Evolutionary conservation across 1,140 invertebrate species (phyloP).

Genomic region (Pseudomyrmex sp.): DNA sequence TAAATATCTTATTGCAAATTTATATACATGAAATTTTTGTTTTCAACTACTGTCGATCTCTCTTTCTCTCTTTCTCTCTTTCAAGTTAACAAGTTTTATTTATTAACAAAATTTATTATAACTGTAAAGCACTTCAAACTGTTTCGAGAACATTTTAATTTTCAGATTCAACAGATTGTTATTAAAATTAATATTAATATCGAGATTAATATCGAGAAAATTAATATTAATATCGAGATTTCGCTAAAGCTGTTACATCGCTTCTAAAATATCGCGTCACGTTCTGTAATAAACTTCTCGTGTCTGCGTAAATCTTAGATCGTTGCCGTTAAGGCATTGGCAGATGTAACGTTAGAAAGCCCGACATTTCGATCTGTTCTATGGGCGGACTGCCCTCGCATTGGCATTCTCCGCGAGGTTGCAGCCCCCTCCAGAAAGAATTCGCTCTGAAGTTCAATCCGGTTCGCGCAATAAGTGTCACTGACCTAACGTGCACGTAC

Average conservation of each 20-base stretch:
- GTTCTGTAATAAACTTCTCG: not conserved
- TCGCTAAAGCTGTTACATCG: not conserved
- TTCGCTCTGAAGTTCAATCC: constrained; percentile 64
- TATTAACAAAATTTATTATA: too few relatives aligned
- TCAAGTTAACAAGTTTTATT: too few relatives aligned
- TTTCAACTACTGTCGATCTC: too few relatives aligned
- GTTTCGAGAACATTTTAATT: too few relatives aligned
- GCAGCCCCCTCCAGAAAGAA: constrained; percentile 14
- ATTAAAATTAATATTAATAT: too few relatives aligned
- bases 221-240: not conserved
- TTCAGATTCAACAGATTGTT: too few relatives aligned
- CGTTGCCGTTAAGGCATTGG: constrained; percentile 7
- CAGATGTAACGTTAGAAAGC: constrained; percentile 4
- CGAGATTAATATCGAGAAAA: too few relatives aligned
- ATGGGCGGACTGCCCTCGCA: constrained; percentile 1
- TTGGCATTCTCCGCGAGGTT: constrained; percentile 43
- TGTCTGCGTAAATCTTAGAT: constrained; percentile 32
- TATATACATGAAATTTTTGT: not conserved
- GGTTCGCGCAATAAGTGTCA: constrained; percentile 68
- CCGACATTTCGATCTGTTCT: constrained; percentile 46
- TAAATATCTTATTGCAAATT: not conserved
- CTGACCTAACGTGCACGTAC: constrained; percentile 55
- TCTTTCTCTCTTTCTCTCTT: too few relatives aligned
- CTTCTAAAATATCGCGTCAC: constrained; percentile 7
- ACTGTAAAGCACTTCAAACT: too few relatives aligned